Evolutionary conservation across 2,888 invertebrate species (phyloP).

Genomic region (Rhagophthalmus giganteus): DNA sequence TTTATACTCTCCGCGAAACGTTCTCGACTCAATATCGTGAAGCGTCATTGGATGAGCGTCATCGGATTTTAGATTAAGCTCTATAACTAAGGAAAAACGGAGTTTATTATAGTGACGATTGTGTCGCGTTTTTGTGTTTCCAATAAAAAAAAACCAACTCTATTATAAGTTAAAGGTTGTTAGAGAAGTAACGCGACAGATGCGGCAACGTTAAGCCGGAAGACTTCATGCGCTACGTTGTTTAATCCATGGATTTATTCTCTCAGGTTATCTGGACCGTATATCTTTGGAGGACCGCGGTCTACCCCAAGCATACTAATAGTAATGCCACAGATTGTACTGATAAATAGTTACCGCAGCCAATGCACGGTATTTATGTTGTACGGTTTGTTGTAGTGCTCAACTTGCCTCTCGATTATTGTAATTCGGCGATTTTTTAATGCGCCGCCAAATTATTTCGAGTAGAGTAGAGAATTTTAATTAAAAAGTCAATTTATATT

Average conservation of each 20-base stretch:
- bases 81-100: constrained; percentile 19
- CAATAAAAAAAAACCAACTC: constrained; percentile 26
- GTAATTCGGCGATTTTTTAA: too few species aligned
- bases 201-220: constrained; percentile 30
- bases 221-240: constrained; percentile 48
- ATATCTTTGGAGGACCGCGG: constrained; percentile 54
- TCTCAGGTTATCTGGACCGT: constrained; percentile 55
- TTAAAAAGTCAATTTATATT: constrained; percentile 42
- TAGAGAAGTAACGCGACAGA: constrained; percentile 22
- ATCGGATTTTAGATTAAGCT: constrained; percentile 23
- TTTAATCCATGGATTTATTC: constrained; percentile 56
- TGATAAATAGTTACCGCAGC: constrained; percentile 56
- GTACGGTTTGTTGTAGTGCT: constrained; percentile 44
- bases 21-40: too few species aligned
- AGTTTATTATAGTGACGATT: constrained; percentile 26
- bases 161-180: constrained; percentile 22
- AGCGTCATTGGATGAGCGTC: too few species aligned
- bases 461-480: too few species aligned
- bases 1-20: too few species aligned
- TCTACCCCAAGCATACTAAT: constrained; percentile 55
- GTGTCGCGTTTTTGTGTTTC: constrained; percentile 23
- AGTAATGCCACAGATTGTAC: constrained; percentile 56
- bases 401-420: constrained; percentile 37
- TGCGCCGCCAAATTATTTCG: too few species aligned
- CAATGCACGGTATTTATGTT: constrained; percentile 51